A percentile compares a stretch with the other conserved stretches of the same genome.
Evolutionary conservation across 2,888 invertebrate genomes (phyloP).

Genomic region (Ceraclea dissimilis): DNA sequence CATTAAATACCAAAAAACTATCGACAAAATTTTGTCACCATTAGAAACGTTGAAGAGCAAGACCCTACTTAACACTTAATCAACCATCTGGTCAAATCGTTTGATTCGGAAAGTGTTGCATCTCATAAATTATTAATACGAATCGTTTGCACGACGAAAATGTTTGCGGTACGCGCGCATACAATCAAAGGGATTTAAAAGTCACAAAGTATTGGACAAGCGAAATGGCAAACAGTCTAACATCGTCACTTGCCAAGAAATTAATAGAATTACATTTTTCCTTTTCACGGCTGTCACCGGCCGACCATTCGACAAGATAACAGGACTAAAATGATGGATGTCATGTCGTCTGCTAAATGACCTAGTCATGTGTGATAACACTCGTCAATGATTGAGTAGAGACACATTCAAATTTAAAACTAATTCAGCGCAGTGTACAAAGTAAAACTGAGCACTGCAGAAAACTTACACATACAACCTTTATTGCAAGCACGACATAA

Average conservation of each 20-base stretch:
- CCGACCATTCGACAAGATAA: background rate
- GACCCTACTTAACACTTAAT: too few species aligned
- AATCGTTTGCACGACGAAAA: background rate
- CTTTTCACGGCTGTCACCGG: background rate
- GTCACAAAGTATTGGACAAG: conserved; percentile 1
- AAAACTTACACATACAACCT: too few species aligned
- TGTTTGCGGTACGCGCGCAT: background rate
- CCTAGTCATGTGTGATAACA: too few species aligned
- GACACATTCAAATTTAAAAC: too few species aligned
- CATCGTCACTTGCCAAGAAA: background rate
- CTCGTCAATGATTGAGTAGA: too few species aligned
- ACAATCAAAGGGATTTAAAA: conserved; percentile 1
- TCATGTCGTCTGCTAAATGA: too few species aligned
- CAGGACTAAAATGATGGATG: background rate
- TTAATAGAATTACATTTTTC: background rate
- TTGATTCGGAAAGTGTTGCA: background rate
- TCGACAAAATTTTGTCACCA: too few species aligned
- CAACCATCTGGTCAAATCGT: background rate
- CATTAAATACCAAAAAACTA: too few species aligned
- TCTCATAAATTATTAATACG: background rate
- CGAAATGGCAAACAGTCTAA: background rate
- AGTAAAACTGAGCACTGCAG: too few species aligned
- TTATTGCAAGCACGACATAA: too few species aligned
- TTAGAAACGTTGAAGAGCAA: too few species aligned
- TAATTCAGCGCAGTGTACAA: too few species aligned